Conservation (phyloP, 2,888 invertebrate species). For the Megalurothrips usitatus region DNA sequence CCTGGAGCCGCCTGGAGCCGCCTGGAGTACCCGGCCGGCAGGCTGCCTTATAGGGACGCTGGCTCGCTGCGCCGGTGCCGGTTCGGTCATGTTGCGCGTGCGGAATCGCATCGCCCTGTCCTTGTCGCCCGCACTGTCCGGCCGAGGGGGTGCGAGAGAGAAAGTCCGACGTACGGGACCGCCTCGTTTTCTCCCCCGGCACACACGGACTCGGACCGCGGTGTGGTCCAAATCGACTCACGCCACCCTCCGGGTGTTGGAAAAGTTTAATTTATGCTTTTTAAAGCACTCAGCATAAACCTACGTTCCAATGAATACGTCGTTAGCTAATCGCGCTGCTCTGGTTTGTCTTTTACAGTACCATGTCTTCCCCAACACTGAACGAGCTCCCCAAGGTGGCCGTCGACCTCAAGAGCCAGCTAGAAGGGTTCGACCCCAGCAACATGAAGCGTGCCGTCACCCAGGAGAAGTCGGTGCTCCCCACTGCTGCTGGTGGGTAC, state of each 20-base stretch:
- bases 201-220: background rate
- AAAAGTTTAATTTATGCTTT: too few relatives aligned
- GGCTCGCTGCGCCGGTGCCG: background rate
- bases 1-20: too few relatives aligned
- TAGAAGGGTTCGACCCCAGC: constrained; percentile 84
- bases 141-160: too few relatives aligned
- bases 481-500: constrained; percentile 81
- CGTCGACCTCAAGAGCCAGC: constrained; percentile 80
- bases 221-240: background rate
- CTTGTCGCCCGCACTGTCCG: too few relatives aligned
- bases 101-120: too few relatives aligned
- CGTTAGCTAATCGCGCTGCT: background rate
- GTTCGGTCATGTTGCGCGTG: too few relatives aligned
- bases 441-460: constrained; percentile 85
- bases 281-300: too few relatives aligned
- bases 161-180: too few relatives aligned
- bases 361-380: constrained; percentile 62
- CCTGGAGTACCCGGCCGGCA: background rate
- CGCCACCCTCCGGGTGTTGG: too few relatives aligned
- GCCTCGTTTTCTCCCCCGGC: too few relatives aligned
- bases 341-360: background rate
- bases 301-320: background rate
- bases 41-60: background rate
- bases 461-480: constrained; percentile 86
- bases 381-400: constrained; percentile 90